These are phyloP conservation scores for Alectura lathami DNA, from an alignment of 2,113 vertebrate genomes.

Conservation along the genomic window DNA sequence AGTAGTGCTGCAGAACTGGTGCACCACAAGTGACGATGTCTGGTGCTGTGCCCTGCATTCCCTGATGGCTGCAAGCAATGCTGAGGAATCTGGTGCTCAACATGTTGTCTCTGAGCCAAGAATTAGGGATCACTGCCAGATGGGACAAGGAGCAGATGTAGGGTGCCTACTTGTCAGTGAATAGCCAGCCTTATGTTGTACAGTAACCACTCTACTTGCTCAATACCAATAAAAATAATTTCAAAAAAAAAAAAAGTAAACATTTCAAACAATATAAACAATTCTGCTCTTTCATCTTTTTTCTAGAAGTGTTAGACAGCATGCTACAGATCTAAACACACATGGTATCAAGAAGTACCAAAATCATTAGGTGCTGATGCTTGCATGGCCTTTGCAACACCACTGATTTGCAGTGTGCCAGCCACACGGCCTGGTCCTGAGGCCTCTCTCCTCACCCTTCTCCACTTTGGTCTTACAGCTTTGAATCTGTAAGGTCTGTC, in stretches of 20 bases:
- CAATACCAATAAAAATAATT: not conserved
- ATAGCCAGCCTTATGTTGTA: constrained; percentile 29
- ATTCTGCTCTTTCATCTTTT: not conserved
- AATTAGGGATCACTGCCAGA: constrained; percentile 40
- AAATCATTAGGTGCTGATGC: not conserved
- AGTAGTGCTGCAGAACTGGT: not conserved
- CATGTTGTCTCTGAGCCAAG: not conserved
- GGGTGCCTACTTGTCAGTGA: constrained; percentile 12
- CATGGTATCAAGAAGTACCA: not conserved
- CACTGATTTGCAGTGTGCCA: not conserved
- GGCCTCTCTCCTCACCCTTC: not conserved
- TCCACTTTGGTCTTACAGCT: not conserved
- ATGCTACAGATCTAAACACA: not conserved
- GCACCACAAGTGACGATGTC: not conserved
- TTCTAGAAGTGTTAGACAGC: not conserved
- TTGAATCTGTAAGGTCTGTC: not conserved
- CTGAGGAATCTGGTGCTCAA: constrained; percentile 22
- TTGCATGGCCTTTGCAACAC: not conserved
- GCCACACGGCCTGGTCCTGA: fast-evolving
- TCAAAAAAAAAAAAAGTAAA: not conserved
- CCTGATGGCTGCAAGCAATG: not conserved
- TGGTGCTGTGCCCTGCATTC: not conserved
- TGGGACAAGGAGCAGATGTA: constrained; percentile 55
- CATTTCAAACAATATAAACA: not conserved
- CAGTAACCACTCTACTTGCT: not conserved